phyloP scores from a whole-genome alignment of 2,888 invertebrate genomes.

The Brenthis daphne region DNA sequence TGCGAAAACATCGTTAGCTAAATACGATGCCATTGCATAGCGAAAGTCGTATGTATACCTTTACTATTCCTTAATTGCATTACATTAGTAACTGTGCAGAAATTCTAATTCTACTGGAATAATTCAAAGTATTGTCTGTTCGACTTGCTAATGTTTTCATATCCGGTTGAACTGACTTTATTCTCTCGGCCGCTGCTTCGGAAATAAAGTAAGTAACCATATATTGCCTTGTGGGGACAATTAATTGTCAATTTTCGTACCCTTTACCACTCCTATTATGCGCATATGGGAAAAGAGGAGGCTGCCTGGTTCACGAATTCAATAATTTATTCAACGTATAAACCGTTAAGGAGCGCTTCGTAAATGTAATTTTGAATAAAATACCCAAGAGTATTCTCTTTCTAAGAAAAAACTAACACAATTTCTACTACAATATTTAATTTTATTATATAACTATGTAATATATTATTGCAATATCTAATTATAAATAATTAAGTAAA shows the following conservation, averaged over 20 bases:
- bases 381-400: conserved; percentile 30
- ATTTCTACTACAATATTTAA: conserved; percentile 1
- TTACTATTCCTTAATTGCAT: conserved; percentile 13
- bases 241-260: conserved; percentile 44
- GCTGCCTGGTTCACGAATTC: conserved; percentile 39
- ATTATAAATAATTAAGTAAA: too few species aligned
- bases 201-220: conserved; percentile 35
- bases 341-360: conserved; percentile 35
- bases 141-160: conserved; percentile 22
- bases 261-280: conserved; percentile 41
- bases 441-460: not conserved
- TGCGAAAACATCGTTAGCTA: too few species aligned
- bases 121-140: conserved; percentile 7
- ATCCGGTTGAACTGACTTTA: conserved; percentile 17
- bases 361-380: conserved; percentile 37
- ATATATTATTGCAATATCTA: too few species aligned
- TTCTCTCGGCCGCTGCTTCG: conserved; percentile 16
- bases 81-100: conserved; percentile 1
- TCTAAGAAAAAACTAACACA: conserved; percentile 22
- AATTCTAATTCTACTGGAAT: conserved; percentile 9
- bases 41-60: not conserved
- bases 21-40: not conserved
- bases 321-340: conserved; percentile 43
- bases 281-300: conserved; percentile 38
- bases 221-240: conserved; percentile 39